Percentiles rank a stretch among this genome's conserved stretches.
These are phyloP conservation scores for Trichogramma evanescens DNA, from an alignment of 2,888 invertebrate genomes.

Conservation along the genomic window DNA sequence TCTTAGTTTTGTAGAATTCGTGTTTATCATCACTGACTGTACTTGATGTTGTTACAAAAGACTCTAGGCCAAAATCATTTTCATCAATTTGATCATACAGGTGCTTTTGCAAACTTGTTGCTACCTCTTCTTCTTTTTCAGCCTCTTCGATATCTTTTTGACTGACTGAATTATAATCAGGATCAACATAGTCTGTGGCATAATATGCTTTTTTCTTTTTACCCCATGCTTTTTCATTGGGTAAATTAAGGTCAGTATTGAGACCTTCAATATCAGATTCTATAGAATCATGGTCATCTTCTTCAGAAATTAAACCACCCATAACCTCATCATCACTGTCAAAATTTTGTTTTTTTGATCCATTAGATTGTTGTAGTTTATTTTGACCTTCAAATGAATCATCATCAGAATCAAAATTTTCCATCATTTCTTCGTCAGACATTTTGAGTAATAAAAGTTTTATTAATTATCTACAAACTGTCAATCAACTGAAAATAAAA, in stretches of 20 bases:
- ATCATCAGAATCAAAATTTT: slow-evolving; percentile 65
- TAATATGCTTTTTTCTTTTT: slow-evolving; percentile 72
- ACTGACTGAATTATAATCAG: slow-evolving; percentile 62
- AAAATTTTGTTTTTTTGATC: slow-evolving; percentile 47
- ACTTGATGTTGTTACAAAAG: slow-evolving; percentile 33
- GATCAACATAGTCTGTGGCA: slow-evolving; percentile 82
- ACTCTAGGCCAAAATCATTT: slow-evolving; percentile 64
- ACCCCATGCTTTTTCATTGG: slow-evolving; percentile 84
- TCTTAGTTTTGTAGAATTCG: slow-evolving; percentile 53
- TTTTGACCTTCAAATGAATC: slow-evolving; percentile 64
- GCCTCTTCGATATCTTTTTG: slow-evolving; percentile 69
- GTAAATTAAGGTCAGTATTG: slow-evolving; percentile 62
- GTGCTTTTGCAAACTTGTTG: slow-evolving; percentile 70
- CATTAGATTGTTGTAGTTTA: slow-evolving; percentile 55
- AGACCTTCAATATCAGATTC: slow-evolving; percentile 66
- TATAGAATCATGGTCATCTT: slow-evolving; percentile 53
- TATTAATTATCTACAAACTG: no score
- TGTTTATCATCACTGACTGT: slow-evolving; percentile 28
- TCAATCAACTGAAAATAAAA: no score
- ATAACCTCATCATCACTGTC: slow-evolving; percentile 47
- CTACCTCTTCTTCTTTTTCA: slow-evolving; percentile 77
- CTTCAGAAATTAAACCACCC: slow-evolving; percentile 37
- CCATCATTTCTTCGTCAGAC: slow-evolving; percentile 53
- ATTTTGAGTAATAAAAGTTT: neutral
- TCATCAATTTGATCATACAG: slow-evolving; percentile 72